Evolutionary conservation across 2,888 invertebrate genomes (phyloP).

Genomic region (Rapana venosa): DNA sequence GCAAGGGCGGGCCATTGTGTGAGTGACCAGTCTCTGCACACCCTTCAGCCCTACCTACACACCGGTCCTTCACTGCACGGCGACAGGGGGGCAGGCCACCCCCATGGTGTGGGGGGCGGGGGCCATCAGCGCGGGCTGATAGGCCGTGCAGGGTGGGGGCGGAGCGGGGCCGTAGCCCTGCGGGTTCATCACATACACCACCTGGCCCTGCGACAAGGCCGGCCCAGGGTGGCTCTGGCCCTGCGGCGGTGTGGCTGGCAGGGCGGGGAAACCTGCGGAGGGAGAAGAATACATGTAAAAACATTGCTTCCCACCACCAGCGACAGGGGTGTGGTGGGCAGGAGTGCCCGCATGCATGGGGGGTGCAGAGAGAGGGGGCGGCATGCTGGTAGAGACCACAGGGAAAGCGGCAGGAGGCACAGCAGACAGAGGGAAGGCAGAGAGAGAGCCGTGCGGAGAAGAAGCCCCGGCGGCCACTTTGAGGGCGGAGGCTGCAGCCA

Average conservation of each 20-base stretch:
- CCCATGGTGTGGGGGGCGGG: constrained; percentile 36
- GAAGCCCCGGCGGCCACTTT: constrained; percentile 4
- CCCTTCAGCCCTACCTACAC: not conserved
- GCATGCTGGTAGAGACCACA: constrained; percentile 34
- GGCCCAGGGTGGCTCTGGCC: constrained; percentile 36
- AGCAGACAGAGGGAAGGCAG: constrained; percentile 4
- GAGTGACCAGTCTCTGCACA: not conserved
- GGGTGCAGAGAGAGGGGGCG: constrained; percentile 35
- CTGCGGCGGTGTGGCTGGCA: constrained; percentile 47
- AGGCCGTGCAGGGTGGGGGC: constrained; percentile 40
- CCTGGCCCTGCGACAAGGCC: constrained; percentile 46
- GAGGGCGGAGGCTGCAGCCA: constrained; percentile 20
- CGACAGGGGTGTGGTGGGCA: constrained; percentile 37
- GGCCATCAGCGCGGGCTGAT: constrained; percentile 40
- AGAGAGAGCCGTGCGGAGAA: constrained; percentile 25
- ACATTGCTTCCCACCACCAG: constrained; percentile 52
- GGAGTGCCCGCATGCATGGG: constrained; percentile 37
- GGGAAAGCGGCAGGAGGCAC: constrained; percentile 38
- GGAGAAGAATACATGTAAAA: constrained; percentile 58
- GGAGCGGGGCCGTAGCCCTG: constrained; percentile 35
- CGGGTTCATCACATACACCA: constrained; percentile 56
- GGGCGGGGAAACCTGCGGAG: constrained; percentile 54
- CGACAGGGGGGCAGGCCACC: constrained; percentile 39
- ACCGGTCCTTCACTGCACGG: constrained; percentile 38
- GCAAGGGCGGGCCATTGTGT: not conserved